A percentile compares a stretch with the other conserved stretches of the same genome.
Evolutionary conservation across 2,888 invertebrate species (phyloP).

Genomic region (Cantharis rufa): DNA sequence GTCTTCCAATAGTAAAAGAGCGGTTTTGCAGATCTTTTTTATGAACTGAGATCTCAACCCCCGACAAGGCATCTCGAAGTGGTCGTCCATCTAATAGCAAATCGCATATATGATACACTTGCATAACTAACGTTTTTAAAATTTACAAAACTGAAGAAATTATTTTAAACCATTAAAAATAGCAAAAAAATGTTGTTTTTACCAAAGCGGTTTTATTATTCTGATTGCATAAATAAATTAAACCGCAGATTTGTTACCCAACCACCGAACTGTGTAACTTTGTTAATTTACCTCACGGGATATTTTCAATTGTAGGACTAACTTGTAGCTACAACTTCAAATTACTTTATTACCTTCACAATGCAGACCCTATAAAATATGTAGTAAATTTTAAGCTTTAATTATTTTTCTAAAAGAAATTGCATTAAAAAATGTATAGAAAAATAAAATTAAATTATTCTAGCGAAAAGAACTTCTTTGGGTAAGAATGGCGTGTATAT

Average conservation of each 20-base stretch:
- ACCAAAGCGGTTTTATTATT: neutral
- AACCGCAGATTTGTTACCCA: neutral
- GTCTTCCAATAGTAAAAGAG: too few species aligned
- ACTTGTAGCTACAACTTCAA: neutral
- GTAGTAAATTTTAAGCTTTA: neutral
- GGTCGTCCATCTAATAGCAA: too few species aligned
- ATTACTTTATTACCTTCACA: neutral
- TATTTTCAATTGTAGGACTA: neutral
- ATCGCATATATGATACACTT: too few species aligned
- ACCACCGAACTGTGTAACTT: neutral
- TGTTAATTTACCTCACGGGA: neutral
- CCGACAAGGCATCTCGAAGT: too few species aligned
- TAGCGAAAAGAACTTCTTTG: neutral
- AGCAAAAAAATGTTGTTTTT: neutral
- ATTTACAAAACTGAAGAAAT: too few species aligned
- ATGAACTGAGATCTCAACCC: too few species aligned
- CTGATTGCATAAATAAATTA: neutral
- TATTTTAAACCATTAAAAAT: neutral
- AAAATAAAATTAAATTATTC: neutral
- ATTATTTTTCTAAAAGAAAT: neutral
- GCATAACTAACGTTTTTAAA: too few species aligned
- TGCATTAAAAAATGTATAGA: neutral
- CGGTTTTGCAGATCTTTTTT: too few species aligned
- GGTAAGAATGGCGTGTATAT: neutral
- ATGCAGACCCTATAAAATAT: neutral